Percentiles rank a stretch among this genome's conserved stretches.
These are phyloP conservation scores for Myopa tessellatipennis DNA, from an alignment of 2,888 invertebrate genomes.

Conservation along the genomic window DNA sequence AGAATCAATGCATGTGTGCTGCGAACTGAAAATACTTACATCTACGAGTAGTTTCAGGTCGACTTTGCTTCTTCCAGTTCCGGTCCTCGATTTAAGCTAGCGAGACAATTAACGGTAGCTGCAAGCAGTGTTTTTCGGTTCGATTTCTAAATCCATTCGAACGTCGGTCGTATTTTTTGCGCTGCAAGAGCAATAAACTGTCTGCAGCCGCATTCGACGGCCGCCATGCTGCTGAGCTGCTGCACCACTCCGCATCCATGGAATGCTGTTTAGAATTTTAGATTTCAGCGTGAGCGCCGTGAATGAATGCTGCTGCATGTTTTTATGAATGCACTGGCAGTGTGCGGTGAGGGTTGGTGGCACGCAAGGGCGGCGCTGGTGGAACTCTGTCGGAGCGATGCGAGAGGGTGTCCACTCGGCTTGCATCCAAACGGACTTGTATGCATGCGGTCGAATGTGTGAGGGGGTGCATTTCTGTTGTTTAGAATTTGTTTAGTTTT, in stretches of 20 bases:
- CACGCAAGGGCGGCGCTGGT: neutral
- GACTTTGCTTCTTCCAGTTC: neutral
- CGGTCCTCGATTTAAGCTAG: neutral
- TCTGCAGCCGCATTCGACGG: too few relatives aligned
- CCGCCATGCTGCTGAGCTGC: neutral
- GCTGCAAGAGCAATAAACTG: neutral
- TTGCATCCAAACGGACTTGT: too few relatives aligned
- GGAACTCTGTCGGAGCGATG: neutral
- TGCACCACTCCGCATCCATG: neutral
- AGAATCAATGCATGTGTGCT: neutral
- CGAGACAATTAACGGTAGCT: too few relatives aligned
- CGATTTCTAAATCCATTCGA: neutral
- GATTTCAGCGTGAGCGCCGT: constrained; percentile 66
- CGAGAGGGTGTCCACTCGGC: neutral
- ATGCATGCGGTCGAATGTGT: constrained; percentile 10
- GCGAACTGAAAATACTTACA: neutral
- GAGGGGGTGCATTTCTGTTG: neutral
- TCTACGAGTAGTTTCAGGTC: too few relatives aligned
- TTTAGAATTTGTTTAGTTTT: constrained; percentile 38
- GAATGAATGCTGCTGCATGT: constrained; percentile 59
- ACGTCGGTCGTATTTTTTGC: neutral
- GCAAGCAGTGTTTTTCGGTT: neutral
- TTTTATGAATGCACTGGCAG: constrained; percentile 24
- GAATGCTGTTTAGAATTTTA: constrained; percentile 60
- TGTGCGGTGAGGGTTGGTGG: neutral